Conservation (phyloP, 2,888 invertebrate genomes). For the Nomada fucata region DNA sequence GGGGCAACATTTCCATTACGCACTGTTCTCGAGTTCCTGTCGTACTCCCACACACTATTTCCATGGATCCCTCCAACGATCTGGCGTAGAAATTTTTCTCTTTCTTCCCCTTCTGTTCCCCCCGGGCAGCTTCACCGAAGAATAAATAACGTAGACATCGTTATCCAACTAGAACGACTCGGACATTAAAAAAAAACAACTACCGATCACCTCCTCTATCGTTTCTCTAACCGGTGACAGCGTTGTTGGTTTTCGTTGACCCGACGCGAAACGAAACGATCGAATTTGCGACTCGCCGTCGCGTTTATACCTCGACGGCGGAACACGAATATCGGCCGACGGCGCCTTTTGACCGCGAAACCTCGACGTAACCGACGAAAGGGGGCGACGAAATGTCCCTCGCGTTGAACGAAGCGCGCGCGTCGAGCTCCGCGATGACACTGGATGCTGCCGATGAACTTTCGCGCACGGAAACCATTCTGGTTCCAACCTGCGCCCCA, state of each 20-base stretch:
- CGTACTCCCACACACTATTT: constrained; percentile 49
- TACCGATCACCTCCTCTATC: too few relatives aligned
- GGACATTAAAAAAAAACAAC: too few relatives aligned
- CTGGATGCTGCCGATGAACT: constrained; percentile 77
- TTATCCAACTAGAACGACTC: too few relatives aligned
- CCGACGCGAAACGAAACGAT: too few relatives aligned
- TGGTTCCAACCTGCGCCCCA: constrained; percentile 58
- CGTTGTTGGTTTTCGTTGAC: too few relatives aligned
- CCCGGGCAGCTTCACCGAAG: neutral
- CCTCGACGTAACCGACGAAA: constrained; percentile 12
- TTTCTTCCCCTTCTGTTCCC: neutral
- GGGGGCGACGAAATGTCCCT: constrained; percentile 8
- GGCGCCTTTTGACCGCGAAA: constrained; percentile 7
- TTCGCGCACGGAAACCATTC: constrained; percentile 71
- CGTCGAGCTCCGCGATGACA: constrained; percentile 79
- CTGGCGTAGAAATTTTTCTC: neutral
- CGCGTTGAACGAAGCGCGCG: constrained; percentile 71
- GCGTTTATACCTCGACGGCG: neutral
- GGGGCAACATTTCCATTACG: constrained; percentile 18
- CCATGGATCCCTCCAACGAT: constrained; percentile 32
- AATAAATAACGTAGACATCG: too few relatives aligned
- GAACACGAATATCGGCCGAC: neutral
- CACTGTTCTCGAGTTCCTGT: constrained; percentile 32
- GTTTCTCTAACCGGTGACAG: neutral
- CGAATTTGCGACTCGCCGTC: neutral